Conservation (phyloP, 2,113 vertebrate species). For the Danionella cerebrum region DNA sequence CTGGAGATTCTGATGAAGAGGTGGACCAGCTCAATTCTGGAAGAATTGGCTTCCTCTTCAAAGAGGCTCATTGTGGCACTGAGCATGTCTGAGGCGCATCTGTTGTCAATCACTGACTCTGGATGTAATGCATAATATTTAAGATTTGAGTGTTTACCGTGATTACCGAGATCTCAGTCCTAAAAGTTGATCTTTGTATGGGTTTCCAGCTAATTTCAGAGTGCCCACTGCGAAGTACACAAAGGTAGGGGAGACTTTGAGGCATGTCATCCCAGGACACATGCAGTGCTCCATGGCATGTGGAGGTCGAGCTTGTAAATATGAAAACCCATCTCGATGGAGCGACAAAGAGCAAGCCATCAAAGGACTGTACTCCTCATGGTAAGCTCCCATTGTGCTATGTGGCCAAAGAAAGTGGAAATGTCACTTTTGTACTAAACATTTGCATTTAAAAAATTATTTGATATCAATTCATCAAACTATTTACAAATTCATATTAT, state of each 20-base stretch:
- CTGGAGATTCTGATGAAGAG: slow-evolving; percentile 61
- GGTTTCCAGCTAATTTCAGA: slow-evolving; percentile 59
- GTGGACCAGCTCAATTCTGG: slow-evolving; percentile 61
- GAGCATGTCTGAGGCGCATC: slow-evolving; percentile 57
- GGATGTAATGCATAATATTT: slow-evolving; percentile 63
- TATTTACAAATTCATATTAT: too few species aligned
- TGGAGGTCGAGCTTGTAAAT: slow-evolving; percentile 91
- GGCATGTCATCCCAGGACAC: slow-evolving; percentile 87
- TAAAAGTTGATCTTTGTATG: background rate
- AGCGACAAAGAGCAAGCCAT: slow-evolving; percentile 84
- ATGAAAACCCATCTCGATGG: slow-evolving; percentile 91
- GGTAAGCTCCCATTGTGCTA: slow-evolving; percentile 62
- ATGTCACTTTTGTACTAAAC: too few species aligned
- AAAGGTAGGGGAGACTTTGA: slow-evolving; percentile 87
- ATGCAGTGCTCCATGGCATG: slow-evolving; percentile 97
- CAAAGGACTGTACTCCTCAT: slow-evolving; percentile 90
- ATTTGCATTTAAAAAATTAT: too few species aligned
- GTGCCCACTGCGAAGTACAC: slow-evolving; percentile 90
- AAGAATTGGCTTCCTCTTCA: slow-evolving; percentile 71
- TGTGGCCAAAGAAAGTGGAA: too few species aligned
- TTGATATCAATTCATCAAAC: too few species aligned
- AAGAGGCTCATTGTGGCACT: slow-evolving; percentile 74
- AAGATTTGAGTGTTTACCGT: background rate
- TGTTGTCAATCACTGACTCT: slow-evolving; percentile 46
- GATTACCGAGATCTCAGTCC: too few species aligned